Evolutionary conservation across 1,140 invertebrate genomes (phyloP), one percentile per base, ranked within the genome.

Genomic region (Drosophila tani): DNA sequence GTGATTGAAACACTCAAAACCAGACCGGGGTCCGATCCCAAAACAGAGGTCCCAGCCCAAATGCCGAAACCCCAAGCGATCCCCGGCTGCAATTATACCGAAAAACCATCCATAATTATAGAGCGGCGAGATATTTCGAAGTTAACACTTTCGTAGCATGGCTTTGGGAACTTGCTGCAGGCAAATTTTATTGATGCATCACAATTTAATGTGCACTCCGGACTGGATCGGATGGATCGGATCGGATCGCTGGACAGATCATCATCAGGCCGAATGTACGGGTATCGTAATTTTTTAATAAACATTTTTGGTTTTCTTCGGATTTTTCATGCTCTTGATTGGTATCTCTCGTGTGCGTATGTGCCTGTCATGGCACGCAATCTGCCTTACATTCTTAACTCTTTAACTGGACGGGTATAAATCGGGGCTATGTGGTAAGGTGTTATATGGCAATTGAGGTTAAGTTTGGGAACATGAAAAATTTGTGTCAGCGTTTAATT

Each of bases 91-190:
- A 90, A 90, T 90, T 90, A 90, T 90, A 90, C 79, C 86, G 71
- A 90, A 90, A 86, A 90, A 68, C 81, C 86, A 90, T 85, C 79
- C 86, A 90, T 92, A 92, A 92, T 92, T 92, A 92, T 83, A 92
- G 91, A 86, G 91, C 91, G 91, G 91, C 84, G 69, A 90, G 70
- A 71, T 82, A 81, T 92, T 90, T 87, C 91, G 84, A 92, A 92
- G 91, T 92, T 92, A 92, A 92, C 91, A 92, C 91, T 92, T 92
- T 92, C 87, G 91, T 91, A 91, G 74, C 86, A 81, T 88, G 79
- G 86, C 85, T 90, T 90, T 86, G 84, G 88, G 84, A 91, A 91
- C 66, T 81, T 76, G 91, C 91, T 85, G 73, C 79, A 83, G 91
- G 91, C 91, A 81, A 80, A 91, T 82, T 88, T 88, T 92, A 92